phyloP scores from a whole-genome alignment of 23 tunicate species.

The Ascidia mentula region DNA sequence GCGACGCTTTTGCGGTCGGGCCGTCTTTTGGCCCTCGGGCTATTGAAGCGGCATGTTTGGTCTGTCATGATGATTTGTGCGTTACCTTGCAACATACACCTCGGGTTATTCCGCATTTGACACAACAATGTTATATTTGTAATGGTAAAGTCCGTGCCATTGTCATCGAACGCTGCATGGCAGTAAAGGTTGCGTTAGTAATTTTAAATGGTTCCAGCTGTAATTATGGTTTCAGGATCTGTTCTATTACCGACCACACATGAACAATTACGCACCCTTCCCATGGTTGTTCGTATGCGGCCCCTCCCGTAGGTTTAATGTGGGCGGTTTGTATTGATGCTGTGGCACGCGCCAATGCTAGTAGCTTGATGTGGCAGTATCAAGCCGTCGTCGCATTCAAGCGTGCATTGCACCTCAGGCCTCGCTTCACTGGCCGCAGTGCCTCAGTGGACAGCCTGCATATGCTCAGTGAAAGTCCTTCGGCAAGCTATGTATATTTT shows the following conservation, averaged over 20 bases:
- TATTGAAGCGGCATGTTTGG: too few species aligned
- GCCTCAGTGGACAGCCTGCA: conserved; percentile 6
- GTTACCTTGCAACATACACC: too few species aligned
- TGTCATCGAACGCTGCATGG: too few species aligned
- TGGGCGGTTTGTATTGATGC: neutral
- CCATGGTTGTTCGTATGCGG: neutral
- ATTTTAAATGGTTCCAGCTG: too few species aligned
- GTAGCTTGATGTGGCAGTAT: neutral
- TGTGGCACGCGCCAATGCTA: conserved; percentile 3
- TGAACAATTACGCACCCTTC: neutral
- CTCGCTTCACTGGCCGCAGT: neutral
- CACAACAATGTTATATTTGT: too few species aligned
- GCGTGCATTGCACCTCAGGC: neutral
- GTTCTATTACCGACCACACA: too few species aligned
- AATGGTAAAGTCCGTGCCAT: too few species aligned
- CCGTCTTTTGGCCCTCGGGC: neutral
- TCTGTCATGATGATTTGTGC: too few species aligned
- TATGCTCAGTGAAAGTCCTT: neutral
- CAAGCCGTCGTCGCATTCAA: neutral
- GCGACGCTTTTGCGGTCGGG: neutral
- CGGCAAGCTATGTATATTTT: too few species aligned
- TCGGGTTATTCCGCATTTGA: too few species aligned
- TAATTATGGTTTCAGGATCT: too few species aligned
- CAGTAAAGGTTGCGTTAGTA: too few species aligned
- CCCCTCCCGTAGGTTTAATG: conserved; percentile 1